A percentile compares a stretch with the other conserved stretches of the same genome.
phyloP scores from a whole-genome alignment of 2,888 invertebrate species.

The Caenorhabditis panamensis region DNA sequence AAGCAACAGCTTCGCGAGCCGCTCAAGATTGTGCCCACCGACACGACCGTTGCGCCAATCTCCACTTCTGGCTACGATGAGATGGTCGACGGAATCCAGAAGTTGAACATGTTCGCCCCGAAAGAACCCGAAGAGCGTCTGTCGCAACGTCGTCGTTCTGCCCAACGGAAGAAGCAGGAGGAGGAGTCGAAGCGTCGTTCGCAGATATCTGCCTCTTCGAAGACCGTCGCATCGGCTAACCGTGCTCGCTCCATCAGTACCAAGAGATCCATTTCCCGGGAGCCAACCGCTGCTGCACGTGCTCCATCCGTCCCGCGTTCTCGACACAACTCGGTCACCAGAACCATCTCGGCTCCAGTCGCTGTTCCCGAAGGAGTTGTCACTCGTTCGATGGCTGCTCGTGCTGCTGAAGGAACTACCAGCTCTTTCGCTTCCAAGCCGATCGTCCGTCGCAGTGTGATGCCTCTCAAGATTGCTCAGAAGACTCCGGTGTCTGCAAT shows the following conservation, averaged over 20 bases:
- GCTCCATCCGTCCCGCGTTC: constrained; percentile 19
- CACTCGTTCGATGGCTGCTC: constrained; percentile 55
- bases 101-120: constrained; percentile 48
- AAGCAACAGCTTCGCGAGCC: constrained; percentile 30
- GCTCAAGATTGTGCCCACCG: constrained; percentile 42
- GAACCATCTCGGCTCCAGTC: constrained; percentile 25
- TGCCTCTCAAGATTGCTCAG: constrained; percentile 42
- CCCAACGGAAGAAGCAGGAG: constrained; percentile 45
- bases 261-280: constrained; percentile 26
- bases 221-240: constrained; percentile 1
- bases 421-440: constrained; percentile 9
- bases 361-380: constrained; percentile 30
- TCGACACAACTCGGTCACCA: constrained; percentile 29
- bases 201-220: not conserved
- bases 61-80: constrained; percentile 6
- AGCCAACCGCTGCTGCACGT: constrained; percentile 6
- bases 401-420: constrained; percentile 20
- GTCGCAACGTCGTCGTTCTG: constrained; percentile 56
- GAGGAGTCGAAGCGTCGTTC: constrained; percentile 34
- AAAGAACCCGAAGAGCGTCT: constrained; percentile 56
- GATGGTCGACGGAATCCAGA: constrained; percentile 42
- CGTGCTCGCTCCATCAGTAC: constrained; percentile 39
- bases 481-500: constrained; percentile 30
- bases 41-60: not conserved
- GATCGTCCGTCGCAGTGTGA: constrained; percentile 47